Percentiles rank a stretch among this genome's conserved stretches.
These are phyloP conservation scores for Ailuropoda melanoleuca DNA, from an alignment of 2,113 vertebrate genomes.

Conservation along the genomic window DNA sequence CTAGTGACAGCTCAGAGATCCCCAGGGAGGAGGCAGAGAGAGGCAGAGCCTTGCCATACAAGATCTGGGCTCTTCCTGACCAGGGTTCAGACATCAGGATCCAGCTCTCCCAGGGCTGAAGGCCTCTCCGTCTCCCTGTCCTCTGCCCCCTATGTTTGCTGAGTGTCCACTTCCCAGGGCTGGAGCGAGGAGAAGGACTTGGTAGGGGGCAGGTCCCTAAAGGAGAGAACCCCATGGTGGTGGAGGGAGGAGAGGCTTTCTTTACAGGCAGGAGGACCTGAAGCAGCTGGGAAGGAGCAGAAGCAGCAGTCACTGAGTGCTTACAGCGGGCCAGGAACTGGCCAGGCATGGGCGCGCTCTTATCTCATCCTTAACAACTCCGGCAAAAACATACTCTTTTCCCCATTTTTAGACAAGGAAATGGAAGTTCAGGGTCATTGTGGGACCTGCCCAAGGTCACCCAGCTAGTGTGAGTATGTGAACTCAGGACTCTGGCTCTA, in stretches of 20 bases:
- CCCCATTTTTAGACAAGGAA: not conserved
- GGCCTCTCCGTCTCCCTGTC: not conserved
- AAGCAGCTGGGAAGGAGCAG: not conserved
- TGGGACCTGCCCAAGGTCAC: not conserved
- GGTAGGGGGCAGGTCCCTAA: not conserved
- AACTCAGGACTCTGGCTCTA: not conserved
- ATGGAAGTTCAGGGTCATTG: not conserved
- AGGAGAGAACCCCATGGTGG: not conserved
- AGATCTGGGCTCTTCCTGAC: not conserved
- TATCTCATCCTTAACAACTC: not conserved
- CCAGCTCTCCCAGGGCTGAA: not conserved
- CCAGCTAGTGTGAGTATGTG: not conserved
- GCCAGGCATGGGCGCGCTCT: fast-evolving
- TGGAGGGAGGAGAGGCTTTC: not conserved
- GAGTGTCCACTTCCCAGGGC: not conserved
- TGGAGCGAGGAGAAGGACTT: not conserved
- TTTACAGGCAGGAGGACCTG: not conserved
- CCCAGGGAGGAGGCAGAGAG: not conserved
- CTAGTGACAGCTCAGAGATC: not conserved
- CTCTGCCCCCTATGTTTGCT: not conserved
- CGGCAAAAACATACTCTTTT: not conserved
- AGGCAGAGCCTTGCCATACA: not conserved
- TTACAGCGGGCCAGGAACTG: fast-evolving
- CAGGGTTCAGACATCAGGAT: not conserved
- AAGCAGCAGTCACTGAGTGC: not conserved